These are phyloP conservation scores for Sylvilagus bachmani DNA, from an alignment of 2,113 vertebrate genomes.

Conservation along the genomic window DNA sequence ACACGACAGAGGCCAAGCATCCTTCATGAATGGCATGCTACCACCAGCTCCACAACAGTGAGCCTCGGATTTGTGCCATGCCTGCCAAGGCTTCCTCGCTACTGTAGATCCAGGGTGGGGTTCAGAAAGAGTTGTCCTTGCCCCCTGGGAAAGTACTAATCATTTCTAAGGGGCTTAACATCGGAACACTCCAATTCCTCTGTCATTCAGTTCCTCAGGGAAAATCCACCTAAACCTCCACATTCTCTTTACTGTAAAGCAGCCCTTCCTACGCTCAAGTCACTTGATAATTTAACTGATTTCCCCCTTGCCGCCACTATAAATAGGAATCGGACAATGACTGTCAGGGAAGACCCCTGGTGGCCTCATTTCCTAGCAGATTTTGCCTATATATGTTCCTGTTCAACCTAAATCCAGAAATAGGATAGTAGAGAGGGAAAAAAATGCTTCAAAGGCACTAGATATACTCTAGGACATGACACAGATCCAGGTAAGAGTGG, in stretches of 20 bases:
- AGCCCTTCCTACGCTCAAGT: constrained; percentile 2
- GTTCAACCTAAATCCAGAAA: constrained; percentile 51
- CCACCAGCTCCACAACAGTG: constrained; percentile 29
- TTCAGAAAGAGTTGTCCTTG: constrained; percentile 50
- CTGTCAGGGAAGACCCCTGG: background rate
- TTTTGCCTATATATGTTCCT: constrained; percentile 44
- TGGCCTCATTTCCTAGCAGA: constrained; percentile 48
- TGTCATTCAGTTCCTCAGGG: constrained; percentile 45
- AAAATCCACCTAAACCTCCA: constrained; percentile 62
- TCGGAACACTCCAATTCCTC: constrained; percentile 50
- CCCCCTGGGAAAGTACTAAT: background rate
- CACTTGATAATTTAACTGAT: constrained; percentile 59
- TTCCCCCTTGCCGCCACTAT: constrained; percentile 55
- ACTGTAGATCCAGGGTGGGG: constrained; percentile 10
- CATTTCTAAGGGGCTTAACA: constrained; percentile 31
- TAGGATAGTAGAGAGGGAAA: background rate
- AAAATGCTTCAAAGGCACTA: constrained; percentile 39
- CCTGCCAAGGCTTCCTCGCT: constrained; percentile 27
- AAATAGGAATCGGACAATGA: constrained; percentile 46
- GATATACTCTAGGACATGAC: constrained; percentile 13
- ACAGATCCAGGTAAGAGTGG: constrained; percentile 23
- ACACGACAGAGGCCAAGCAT: constrained; percentile 71
- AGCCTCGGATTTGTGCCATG: constrained; percentile 49
- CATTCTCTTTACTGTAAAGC: constrained; percentile 35
- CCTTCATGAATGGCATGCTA: constrained; percentile 65